These are phyloP conservation scores for Rhinogobio ventralis DNA, from an alignment of 2,797 vertebrate genomes.

Conservation along the genomic window DNA sequence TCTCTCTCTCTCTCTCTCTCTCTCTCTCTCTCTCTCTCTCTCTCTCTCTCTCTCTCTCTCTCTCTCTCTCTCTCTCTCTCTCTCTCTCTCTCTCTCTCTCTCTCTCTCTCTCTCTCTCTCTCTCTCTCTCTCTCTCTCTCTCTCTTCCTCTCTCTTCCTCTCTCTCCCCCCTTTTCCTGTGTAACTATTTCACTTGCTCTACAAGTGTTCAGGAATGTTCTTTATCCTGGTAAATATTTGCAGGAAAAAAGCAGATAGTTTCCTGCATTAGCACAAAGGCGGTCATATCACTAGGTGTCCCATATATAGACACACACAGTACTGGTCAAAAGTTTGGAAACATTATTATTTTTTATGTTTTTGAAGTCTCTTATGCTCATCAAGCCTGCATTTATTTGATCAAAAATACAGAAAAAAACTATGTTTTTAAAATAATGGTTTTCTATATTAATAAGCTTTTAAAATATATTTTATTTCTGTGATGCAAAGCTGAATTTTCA, in stretches of 20 bases:
- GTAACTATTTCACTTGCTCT: conserved; percentile 31
- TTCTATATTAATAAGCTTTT: not conserved
- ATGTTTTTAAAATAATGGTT: not conserved
- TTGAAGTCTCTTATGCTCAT: not conserved
- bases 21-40: too few relatives aligned
- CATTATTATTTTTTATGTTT: not conserved
- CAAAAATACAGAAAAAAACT: too few relatives aligned
- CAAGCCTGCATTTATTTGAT: not conserved
- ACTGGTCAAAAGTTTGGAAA: too few relatives aligned
- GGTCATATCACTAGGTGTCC: not conserved
- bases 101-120: conserved; percentile 16
- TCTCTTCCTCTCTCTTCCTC: not conserved
- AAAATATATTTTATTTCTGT: not conserved
- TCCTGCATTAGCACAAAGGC: not conserved
- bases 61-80: too few relatives aligned
- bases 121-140: conserved; percentile 13
- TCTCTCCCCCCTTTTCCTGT: conserved; percentile 12
- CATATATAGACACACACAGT: too few relatives aligned
- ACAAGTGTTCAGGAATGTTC: conserved; percentile 57
- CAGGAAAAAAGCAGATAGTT: conserved; percentile 9
- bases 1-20: too few relatives aligned
- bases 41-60: too few relatives aligned
- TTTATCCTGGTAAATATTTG: conserved; percentile 53
- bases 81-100: not conserved
- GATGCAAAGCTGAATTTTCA: not conserved